A percentile compares a stretch with the other conserved stretches of the same genome.
phyloP scores from a whole-genome alignment of 2,113 vertebrate species.

The Salminus brasiliensis region DNA sequence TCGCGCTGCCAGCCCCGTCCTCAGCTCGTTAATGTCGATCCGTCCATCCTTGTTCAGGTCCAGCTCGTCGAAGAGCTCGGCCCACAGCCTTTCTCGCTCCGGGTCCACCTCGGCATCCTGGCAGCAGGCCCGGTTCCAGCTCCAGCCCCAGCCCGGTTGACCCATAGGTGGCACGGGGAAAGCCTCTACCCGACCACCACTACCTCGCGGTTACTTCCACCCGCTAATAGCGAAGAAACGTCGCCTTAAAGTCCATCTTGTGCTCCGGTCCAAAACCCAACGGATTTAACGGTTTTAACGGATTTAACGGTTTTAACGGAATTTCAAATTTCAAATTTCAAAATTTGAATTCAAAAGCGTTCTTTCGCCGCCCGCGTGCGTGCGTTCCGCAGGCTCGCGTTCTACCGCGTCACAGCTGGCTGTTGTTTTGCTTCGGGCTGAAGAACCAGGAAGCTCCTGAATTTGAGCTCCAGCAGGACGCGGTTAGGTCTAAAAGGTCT shows the following conservation, averaged over 20 bases:
- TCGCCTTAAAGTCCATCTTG: neutral
- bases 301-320: no score
- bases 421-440: neutral
- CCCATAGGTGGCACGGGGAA: constrained; percentile 53
- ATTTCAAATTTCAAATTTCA: neutral
- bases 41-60: constrained; percentile 87
- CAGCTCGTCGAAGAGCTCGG: constrained; percentile 84
- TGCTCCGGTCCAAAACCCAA: no score
- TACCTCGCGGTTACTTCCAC: neutral
- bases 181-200: neutral
- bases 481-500: no score
- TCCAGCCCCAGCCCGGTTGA: constrained; percentile 29
- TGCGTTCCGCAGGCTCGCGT: neutral
- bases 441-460: neutral
- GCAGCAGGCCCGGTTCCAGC: constrained; percentile 59
- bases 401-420: neutral
- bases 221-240: neutral
- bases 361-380: neutral
- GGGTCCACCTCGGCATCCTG: constrained; percentile 66
- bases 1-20: constrained; percentile 77
- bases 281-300: no score
- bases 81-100: constrained; percentile 76
- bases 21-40: constrained; percentile 84
- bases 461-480: neutral
- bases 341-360: no score